Percentiles rank a stretch among this genome's conserved stretches.
Conservation (phyloP, 2,797 vertebrate genomes). For the Allobates femoralis region DNA sequence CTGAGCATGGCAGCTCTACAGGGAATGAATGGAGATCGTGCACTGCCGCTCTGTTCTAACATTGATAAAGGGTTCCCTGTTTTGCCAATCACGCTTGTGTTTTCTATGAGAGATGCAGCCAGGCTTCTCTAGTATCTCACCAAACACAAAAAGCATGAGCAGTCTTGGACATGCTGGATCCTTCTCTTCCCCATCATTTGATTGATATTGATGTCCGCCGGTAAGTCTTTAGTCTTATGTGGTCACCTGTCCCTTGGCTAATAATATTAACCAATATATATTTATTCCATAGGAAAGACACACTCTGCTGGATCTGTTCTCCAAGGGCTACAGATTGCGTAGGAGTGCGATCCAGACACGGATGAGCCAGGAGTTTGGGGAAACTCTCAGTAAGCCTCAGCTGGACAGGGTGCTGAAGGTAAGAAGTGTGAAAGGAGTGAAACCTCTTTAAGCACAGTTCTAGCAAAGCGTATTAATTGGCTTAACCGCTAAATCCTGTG, state of each 20-base stretch:
- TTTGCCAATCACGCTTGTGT: too few relatives aligned
- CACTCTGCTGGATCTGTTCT: slow-evolving; percentile 91
- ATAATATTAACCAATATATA: background rate
- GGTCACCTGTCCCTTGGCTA: background rate
- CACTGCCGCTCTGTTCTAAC: too few relatives aligned
- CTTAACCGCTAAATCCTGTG: slow-evolving; percentile 44
- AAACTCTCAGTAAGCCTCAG: slow-evolving; percentile 85
- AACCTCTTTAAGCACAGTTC: slow-evolving; percentile 7
- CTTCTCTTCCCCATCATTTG: too few relatives aligned
- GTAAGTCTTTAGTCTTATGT: background rate
- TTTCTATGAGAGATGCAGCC: too few relatives aligned
- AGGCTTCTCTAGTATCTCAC: too few relatives aligned
- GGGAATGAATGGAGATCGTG: too few relatives aligned
- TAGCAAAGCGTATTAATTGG: slow-evolving; percentile 30
- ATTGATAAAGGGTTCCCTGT: too few relatives aligned
- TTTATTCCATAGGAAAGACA: slow-evolving; percentile 85
- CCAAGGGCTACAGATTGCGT: slow-evolving; percentile 89
- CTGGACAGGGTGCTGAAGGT: slow-evolving; percentile 94
- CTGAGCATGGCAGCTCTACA: too few relatives aligned
- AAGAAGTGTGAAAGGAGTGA: background rate
- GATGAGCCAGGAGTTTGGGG: slow-evolving; percentile 88
- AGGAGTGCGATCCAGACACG: slow-evolving; percentile 84
- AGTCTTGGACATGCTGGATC: too few relatives aligned
- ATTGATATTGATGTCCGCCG: too few relatives aligned
- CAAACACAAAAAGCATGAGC: too few relatives aligned